Evolutionary conservation across 2,888 invertebrate genomes (phyloP).

Genomic region (Sminthurides aquaticus): DNA sequence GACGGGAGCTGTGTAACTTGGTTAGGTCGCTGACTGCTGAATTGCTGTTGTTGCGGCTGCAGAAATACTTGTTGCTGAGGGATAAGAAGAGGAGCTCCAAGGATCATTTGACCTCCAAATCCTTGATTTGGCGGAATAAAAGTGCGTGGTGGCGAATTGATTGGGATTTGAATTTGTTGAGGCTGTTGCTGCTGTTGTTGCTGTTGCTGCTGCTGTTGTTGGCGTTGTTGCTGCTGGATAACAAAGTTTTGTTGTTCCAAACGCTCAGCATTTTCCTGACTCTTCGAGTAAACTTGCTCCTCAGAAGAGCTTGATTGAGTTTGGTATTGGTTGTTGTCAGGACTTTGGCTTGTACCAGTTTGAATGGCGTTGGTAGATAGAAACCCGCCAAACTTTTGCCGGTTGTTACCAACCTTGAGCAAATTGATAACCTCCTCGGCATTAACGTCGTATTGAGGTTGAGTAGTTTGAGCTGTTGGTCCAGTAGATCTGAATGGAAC

Average conservation of each 20-base stretch:
- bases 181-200: slow-evolving; percentile 20
- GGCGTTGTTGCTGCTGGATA: slow-evolving; percentile 19
- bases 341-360: not conserved
- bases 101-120: slow-evolving; percentile 4
- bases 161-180: slow-evolving; percentile 17
- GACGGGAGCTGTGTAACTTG: slow-evolving; percentile 3
- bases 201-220: slow-evolving; percentile 10
- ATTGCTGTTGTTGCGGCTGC: not conserved
- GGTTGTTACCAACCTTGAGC: slow-evolving; percentile 5
- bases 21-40: not conserved
- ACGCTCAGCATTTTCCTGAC: slow-evolving; percentile 3
- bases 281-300: slow-evolving; percentile 1
- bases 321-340: not conserved
- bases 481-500: not conserved
- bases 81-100: not conserved
- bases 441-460: slow-evolving; percentile 4
- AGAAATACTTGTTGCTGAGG: slow-evolving; percentile 1
- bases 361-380: slow-evolving; percentile 13
- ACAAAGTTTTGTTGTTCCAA: slow-evolving; percentile 8
- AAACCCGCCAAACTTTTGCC: slow-evolving; percentile 23
- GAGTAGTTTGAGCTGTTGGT: not conserved
- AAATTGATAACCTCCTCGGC: slow-evolving; percentile 18
- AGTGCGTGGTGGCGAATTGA: not conserved
- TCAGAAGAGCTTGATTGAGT: not conserved
- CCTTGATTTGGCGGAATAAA: slow-evolving; percentile 16